Base-by-base conservation (phyloP, 2,113 vertebrate genomes). In the Oryzias woworae region DNA sequence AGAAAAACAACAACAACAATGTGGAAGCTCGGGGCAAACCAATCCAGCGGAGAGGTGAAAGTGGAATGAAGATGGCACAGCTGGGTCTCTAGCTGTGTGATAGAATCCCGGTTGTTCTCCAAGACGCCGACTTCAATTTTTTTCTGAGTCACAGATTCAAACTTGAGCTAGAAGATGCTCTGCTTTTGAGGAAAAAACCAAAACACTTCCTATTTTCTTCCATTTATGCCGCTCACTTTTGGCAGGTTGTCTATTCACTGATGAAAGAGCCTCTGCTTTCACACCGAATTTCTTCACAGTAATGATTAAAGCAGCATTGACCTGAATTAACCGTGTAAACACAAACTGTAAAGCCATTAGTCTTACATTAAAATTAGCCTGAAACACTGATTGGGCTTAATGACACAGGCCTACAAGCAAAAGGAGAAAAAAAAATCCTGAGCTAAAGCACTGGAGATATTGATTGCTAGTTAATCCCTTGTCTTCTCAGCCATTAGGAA, bases 391-490 rank as follows among this genome's bases (percentile, higher is more conserved):
- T 78, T 77, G 67, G 47, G 50, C 51, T 53, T 73, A 73, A 85
- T 79, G 62, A 55, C 66, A 46, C 20, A 48, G 47, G 18, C 18
- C 47, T 17, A 84, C 49, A 69, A 56, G 64, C 8, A 62, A 31
- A 52, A 65, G 31, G 28, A n/a, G 3, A 56, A 18, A 70, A 62
- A 61, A 52, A 81, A 81, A 53, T 80, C 57, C 62, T 71, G 67
- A 63, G 58, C 77, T 56, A 81, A 81, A 82, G 71, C 58, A 61
- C 74, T 69, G 66, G 71, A 44, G 52, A 70, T 73, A 87, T 80
- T 87, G 84, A 91, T 83, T 75, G 58, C 78, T 50, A 68, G 71
- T 73, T 84, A 83, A 86, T 83, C 61, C 67, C 71, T 69, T 50
- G 75, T 83, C 77, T 72, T 84, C 61, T 78, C 47, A 62, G 71